phyloP scores from a whole-genome alignment of 2,113 vertebrate genomes.

The Colinus virginianus region DNA sequence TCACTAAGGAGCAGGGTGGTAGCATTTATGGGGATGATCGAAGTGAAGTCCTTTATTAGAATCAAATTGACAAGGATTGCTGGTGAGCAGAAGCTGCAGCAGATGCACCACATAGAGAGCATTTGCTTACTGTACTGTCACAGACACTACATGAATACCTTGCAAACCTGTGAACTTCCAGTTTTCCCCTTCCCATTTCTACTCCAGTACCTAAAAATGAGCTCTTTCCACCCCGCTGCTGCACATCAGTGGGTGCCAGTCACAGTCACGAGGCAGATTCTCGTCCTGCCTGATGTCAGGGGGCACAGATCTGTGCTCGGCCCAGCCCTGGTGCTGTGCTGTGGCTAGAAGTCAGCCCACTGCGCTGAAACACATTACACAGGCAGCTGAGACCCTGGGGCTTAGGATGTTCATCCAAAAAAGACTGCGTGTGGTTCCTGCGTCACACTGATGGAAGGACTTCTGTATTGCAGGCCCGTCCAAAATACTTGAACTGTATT shows the following conservation, averaged over 20 bases:
- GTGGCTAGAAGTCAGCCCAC: neutral
- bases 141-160: rapidly evolving
- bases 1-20: too few species aligned
- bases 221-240: neutral
- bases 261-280: rapidly evolving
- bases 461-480: constrained; percentile 85
- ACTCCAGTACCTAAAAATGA: neutral
- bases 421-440: rapidly evolving
- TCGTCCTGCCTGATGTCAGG: neutral
- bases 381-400: neutral
- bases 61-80: rapidly evolving
- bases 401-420: rapidly evolving
- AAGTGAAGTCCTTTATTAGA: neutral
- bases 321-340: neutral
- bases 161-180: neutral
- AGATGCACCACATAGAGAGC: rapidly evolving
- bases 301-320: neutral
- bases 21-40: rapidly evolving
- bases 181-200: neutral
- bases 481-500: constrained; percentile 97
- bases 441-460: neutral
- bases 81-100: neutral
- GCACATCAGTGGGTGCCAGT: neutral
- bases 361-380: neutral
- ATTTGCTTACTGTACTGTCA: rapidly evolving